Evolutionary conservation across 2,113 vertebrate genomes (phyloP), one percentile per base, ranked within the genome.

Genomic region (Nycticryphes semicollaris): DNA sequence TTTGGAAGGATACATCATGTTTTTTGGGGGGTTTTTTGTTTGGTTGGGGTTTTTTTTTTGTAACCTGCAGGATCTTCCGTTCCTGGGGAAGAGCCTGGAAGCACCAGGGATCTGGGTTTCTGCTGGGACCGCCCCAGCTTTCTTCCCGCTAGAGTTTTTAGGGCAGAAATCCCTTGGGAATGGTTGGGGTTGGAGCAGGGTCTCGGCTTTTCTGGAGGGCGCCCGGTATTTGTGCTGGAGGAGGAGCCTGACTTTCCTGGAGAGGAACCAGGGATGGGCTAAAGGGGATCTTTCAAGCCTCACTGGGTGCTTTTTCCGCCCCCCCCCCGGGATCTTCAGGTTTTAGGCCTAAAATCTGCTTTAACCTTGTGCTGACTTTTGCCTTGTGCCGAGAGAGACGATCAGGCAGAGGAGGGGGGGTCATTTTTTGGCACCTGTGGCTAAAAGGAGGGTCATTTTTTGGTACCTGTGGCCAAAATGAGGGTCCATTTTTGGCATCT

Each of bases 121-220:
- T 51, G 20, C 30, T 64, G 78, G 92, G 84, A 78, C 48, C 70
- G 72, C 53, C 84, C 70, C 69, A 75, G 30, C 48, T 92, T 51
- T 72, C 45, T 24, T 23, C 11, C n/a, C 82, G 62, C 76, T 63
- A 45, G 39, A 6, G 2, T 20, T 80, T 57, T 57, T 50, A 14
- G 66, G 80, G 62, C 24, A 69, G 74, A 37, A 28, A 68, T 66
- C 33, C 4, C 1, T 17, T 0, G 0, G 47, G 59, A 24, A 9
- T 0, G 0, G 17, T 8, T 31, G 47, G 43, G 39, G 20, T 43
- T 21, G 31, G 56, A 48, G 33, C 15, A 3, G 24, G 31, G 25
- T 20, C 15, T 78, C 67, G 48, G 56, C 75, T 60, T 15, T 48
- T 14, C 45, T 20, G 17, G 39, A 23, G 62, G 45, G 37, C 1